Base-by-base conservation (phyloP, 1,140 invertebrate species). In the Bombus cullumanus region DNA sequence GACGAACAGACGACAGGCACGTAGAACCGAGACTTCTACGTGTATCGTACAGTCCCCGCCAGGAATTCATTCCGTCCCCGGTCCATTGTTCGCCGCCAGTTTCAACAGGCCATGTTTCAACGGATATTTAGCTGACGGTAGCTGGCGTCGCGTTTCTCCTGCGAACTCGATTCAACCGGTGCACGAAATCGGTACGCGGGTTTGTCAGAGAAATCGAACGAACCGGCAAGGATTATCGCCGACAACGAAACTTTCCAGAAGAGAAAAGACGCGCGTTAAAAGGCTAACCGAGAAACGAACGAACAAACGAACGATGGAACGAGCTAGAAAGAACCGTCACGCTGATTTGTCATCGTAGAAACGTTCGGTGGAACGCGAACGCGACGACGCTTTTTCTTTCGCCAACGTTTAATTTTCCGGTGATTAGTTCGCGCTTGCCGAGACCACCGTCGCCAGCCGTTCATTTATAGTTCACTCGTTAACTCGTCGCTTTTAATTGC, bases 1-100 rank as follows among this genome's bases (percentile, higher is more conserved):
- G 69, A 90, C 86, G 86, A 77, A 87, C 69, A 64, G 79, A 90
- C 88, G 88, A 89, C 88, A 83, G 75, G 89, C 86, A 90, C 89
- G 89, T 90, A 87, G 81, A 85, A 79, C 78, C 78, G 73, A 62
- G 83, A 76, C 82, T 68, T 89, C 71, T 83, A 83, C 79, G 86
- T 88, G 83, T 76, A 83, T 76, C 39, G 88, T 90, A 90, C 89
- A 90, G 89, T 90, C 89, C 53, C 71, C 53, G 62, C 64, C 37
- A 83, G 10, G 43, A 89, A 83, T 80, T 75, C 43, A n/a, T 53
- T 72, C 28, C 41, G 28, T 81, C 18, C 25, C 34, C 39, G 74
- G n/a, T 47, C 76, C 75, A 84, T 84, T 72, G 66, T 84, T 41
- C 76, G 31, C 31, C 1, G 6, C n/a, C 31, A 39, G 12, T 34